Conservation (phyloP, 2,113 vertebrate species). For the Rattus rattus region DNA sequence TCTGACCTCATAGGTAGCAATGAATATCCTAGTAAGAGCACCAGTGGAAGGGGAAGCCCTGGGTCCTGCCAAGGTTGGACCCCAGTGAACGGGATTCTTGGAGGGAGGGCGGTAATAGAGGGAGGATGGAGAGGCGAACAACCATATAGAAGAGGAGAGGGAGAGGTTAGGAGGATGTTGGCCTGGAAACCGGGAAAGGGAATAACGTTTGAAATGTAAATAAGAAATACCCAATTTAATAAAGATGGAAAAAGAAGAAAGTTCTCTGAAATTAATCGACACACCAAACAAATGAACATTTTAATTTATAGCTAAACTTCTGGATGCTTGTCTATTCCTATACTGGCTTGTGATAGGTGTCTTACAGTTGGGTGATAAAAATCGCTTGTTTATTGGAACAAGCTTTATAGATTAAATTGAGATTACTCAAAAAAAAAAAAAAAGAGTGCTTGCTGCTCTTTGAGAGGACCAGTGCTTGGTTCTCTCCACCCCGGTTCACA, state of each 20-base stretch:
- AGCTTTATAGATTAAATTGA: slow-evolving; percentile 13
- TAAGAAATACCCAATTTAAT: too few relatives aligned
- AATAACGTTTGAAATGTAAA: too few relatives aligned
- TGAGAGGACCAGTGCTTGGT: not conserved
- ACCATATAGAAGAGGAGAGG: too few relatives aligned
- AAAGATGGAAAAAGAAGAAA: not conserved
- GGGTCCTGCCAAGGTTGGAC: too few relatives aligned
- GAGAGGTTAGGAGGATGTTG: too few relatives aligned
- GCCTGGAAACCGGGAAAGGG: too few relatives aligned
- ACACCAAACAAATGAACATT: slow-evolving; percentile 4
- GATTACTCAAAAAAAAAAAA: not conserved
- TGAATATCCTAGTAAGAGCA: too few relatives aligned
- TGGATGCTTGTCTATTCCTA: not conserved
- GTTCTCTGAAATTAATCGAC: not conserved
- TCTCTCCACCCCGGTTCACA: not conserved
- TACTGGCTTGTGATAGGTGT: not conserved
- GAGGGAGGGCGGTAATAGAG: too few relatives aligned
- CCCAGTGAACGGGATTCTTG: too few relatives aligned
- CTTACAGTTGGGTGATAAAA: not conserved
- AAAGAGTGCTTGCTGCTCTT: not conserved
- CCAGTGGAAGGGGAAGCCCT: too few relatives aligned
- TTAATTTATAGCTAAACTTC: slow-evolving; percentile 12
- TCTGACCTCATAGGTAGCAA: too few relatives aligned
- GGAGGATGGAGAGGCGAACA: too few relatives aligned
- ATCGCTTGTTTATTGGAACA: not conserved